phyloP scores from a whole-genome alignment of 2,113 vertebrate species.

The Nesogale talazaci region DNA sequence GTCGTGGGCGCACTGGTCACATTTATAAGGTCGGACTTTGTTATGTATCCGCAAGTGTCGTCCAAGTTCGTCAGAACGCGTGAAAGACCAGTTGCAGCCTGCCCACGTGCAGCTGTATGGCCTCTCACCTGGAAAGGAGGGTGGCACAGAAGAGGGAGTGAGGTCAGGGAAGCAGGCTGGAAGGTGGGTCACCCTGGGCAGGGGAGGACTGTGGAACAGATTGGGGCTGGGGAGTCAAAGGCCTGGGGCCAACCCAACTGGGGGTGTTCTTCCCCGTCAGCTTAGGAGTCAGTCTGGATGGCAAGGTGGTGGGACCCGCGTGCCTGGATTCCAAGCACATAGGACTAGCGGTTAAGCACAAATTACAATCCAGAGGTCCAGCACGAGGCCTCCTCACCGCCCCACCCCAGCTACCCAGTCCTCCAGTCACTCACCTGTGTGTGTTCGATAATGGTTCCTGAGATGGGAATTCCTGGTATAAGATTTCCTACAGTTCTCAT shows the following conservation, averaged over 20 bases:
- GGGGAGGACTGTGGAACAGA: background rate
- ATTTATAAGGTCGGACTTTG: slow-evolving; percentile 56
- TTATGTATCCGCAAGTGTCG: slow-evolving; percentile 71
- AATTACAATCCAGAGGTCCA: background rate
- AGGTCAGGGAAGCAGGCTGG: background rate
- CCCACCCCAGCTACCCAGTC: background rate
- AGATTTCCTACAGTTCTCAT: too few species aligned
- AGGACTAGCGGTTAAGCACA: background rate
- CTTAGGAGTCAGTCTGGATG: background rate
- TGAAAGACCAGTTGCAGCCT: slow-evolving; percentile 64
- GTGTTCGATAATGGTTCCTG: too few species aligned
- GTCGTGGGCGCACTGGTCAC: slow-evolving; percentile 47
- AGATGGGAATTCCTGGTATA: too few species aligned
- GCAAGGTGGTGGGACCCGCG: background rate
- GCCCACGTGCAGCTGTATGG: slow-evolving; percentile 68
- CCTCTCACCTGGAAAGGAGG: slow-evolving; percentile 60
- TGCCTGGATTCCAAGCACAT: background rate
- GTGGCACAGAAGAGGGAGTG: background rate
- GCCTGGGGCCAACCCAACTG: background rate
- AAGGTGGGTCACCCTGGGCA: background rate
- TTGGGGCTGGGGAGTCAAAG: background rate
- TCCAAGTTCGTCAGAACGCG: slow-evolving; percentile 76
- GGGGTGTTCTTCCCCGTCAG: background rate
- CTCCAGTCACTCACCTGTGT: slow-evolving; percentile 29
- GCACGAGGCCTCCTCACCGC: background rate